Conservation (phyloP, 1,140 invertebrate species). For the Eriosoma lanigerum region DNA sequence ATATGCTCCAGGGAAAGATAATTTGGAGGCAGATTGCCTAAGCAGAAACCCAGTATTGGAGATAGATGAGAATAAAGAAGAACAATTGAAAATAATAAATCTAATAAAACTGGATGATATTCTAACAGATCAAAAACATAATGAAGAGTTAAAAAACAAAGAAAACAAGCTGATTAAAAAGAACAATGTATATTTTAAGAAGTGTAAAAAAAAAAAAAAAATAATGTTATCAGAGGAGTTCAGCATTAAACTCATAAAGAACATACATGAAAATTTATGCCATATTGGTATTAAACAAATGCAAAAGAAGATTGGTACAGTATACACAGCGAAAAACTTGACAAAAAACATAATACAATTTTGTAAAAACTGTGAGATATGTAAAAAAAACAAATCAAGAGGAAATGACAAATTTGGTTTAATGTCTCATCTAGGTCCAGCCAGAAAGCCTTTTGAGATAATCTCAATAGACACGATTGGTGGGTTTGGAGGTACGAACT, state of each 20-base stretch:
- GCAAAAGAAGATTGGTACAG: constrained; percentile 53
- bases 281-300: constrained; percentile 54
- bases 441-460: constrained; percentile 57
- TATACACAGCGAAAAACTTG: constrained; percentile 55
- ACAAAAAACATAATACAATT: constrained; percentile 54
- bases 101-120: constrained; percentile 53
- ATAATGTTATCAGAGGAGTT: constrained; percentile 53
- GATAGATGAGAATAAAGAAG: constrained; percentile 52
- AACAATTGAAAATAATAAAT: constrained; percentile 54
- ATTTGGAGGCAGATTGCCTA: constrained; percentile 55
- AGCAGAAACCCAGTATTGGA: constrained; percentile 55
- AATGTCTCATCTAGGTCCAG: constrained; percentile 57
- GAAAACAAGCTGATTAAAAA: neutral
- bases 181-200: constrained; percentile 39
- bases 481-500: constrained; percentile 53
- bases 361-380: constrained; percentile 57
- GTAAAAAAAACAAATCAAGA: constrained; percentile 58
- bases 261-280: constrained; percentile 53
- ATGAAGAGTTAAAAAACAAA: constrained; percentile 25
- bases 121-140: constrained; percentile 53
- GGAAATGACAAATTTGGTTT: constrained; percentile 53
- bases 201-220: constrained; percentile 54
- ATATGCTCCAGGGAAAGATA: constrained; percentile 54
- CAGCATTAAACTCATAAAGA: constrained; percentile 54
- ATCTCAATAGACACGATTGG: constrained; percentile 56